Base-by-base conservation (phyloP, 2,888 invertebrate genomes). In the Theretra japonica region DNA sequence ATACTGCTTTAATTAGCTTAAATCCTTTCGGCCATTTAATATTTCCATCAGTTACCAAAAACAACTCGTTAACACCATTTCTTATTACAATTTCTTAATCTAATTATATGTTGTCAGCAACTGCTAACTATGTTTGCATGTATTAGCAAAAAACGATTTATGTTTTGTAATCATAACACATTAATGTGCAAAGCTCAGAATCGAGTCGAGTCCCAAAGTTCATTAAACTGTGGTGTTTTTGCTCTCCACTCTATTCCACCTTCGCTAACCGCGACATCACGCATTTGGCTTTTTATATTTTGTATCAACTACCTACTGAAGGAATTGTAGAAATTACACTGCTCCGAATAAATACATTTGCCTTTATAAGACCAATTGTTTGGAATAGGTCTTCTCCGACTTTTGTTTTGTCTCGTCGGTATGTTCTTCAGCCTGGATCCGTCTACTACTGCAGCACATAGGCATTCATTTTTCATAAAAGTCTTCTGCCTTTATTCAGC, bases 221-320 rank as follows among this genome's bases (percentile, higher is more conserved):
- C 71, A 57, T 57, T 71, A 65, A 57, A 71, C 71, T n/a, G n/a
- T 53, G 21, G 57, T 33, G 68, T 71, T 68, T 71, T 71, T 65
- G 71, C 71, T 53, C 71, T n/a, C 57, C 33, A 68, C 68, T 57
- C 25, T 57, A 57, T 56, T 65, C 41, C 65, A 57, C 65, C 28
- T 71, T 68, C 65, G 48, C 23, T 65, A 21, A 62, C 65, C 41
- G 65, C 65, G 65, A 65, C 48, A 65, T 48, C 65, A 65, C 65
- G 65, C 65, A 65, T 23, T 62, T 65, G 41, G 17, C 48, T 65
- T 65, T 62, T 65, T 21, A 15, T 17, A 6, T 48, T 65, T 23
- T 48, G 60, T 60, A 41, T 15, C 62, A 21, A 21, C 23, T 28
- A 23, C 25, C 28, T 60, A 69, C 19, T 53, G 28, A 50, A 56